A percentile compares a stretch with the other conserved stretches of the same genome.
Evolutionary conservation across 2,113 vertebrate genomes (phyloP).

Genomic region (Lethenteron camtschaticum): DNA sequence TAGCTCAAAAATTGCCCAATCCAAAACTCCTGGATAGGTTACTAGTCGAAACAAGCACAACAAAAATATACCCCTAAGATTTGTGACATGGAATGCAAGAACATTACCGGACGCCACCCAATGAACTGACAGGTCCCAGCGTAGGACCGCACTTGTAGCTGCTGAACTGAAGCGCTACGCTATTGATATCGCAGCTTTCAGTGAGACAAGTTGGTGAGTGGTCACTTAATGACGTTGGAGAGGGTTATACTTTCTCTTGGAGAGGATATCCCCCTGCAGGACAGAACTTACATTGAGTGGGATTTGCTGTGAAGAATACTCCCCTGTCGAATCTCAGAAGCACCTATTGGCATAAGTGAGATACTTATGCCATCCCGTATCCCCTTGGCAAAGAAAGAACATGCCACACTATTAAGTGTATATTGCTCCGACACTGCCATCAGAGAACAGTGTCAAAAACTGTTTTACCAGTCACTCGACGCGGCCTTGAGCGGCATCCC

Average conservation of each 20-base stretch:
- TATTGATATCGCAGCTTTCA: neutral
- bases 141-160: neutral
- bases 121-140: neutral
- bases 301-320: slow-evolving; percentile 2
- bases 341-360: neutral
- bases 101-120: neutral
- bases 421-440: neutral
- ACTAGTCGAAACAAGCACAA: neutral
- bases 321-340: neutral
- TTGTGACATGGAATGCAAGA: neutral
- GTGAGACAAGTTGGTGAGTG: neutral
- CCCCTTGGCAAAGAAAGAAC: neutral
- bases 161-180: neutral
- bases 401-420: neutral
- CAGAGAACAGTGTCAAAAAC: neutral
- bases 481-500: neutral
- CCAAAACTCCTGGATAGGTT: neutral
- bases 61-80: neutral
- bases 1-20: neutral
- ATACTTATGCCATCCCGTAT: neutral
- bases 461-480: neutral
- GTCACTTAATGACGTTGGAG: neutral
- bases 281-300: neutral
- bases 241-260: neutral
- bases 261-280: neutral